Evolutionary conservation across 2,888 invertebrate species (phyloP).

Genomic region (Pandemis cinnamomeana): DNA sequence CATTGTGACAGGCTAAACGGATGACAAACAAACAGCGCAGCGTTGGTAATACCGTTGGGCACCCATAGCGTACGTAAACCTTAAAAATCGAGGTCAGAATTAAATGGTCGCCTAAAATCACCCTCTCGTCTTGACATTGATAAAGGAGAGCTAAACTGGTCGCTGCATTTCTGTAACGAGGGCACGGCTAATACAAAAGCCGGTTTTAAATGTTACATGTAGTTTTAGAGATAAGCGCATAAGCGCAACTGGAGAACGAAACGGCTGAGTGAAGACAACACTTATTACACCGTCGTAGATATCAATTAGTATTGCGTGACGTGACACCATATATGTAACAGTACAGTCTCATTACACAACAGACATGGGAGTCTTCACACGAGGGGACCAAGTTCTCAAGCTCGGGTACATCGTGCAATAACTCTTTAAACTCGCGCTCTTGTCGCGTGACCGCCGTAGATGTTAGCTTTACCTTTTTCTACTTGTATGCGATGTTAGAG

Average conservation of each 20-base stretch:
- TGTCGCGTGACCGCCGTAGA: constrained; percentile 27
- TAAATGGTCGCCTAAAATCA: constrained; percentile 43
- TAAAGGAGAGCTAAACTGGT: constrained; percentile 55
- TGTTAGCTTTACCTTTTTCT: constrained; percentile 26
- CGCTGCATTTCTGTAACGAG: constrained; percentile 56
- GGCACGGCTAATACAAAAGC: constrained; percentile 62
- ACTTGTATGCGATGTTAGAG: constrained; percentile 19
- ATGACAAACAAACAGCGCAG: too few species aligned
- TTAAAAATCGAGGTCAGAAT: constrained; percentile 19
- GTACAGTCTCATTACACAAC: constrained; percentile 73
- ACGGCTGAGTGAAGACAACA: constrained; percentile 47
- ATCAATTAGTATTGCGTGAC: constrained; percentile 74
- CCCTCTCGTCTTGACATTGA: constrained; percentile 48
- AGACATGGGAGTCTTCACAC: constrained; percentile 73
- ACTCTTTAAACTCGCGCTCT: constrained; percentile 21
- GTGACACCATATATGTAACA: constrained; percentile 72
- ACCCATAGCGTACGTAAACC: too few species aligned
- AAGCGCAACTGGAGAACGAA: constrained; percentile 48
- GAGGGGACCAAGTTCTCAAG: constrained; percentile 68
- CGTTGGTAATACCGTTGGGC: too few species aligned
- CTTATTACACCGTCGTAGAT: constrained; percentile 43
- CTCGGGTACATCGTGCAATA: constrained; percentile 22
- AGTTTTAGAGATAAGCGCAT: constrained; percentile 52
- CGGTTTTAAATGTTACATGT: constrained; percentile 66
- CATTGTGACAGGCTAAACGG: too few species aligned